Conservation (phyloP, 2,888 invertebrate genomes). For the Bembecia ichneumoniformis region DNA sequence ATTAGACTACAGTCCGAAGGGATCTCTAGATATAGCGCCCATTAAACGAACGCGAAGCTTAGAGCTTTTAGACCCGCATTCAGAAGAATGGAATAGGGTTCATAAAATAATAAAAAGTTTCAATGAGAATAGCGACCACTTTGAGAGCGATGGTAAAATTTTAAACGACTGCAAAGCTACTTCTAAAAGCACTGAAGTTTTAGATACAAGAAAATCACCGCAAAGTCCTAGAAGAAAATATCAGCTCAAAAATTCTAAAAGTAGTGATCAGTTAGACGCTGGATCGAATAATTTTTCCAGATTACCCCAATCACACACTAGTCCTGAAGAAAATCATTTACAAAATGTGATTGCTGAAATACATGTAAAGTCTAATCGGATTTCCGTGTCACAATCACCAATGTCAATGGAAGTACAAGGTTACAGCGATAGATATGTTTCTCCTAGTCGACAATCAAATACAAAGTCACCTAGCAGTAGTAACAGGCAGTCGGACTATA, state of each 20-base stretch:
- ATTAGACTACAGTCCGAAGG: conserved; percentile 64
- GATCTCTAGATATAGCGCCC: conserved; percentile 68
- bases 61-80: conserved; percentile 74
- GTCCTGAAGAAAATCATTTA: conserved; percentile 25
- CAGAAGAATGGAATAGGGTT: conserved; percentile 58
- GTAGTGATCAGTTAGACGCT: conserved; percentile 57
- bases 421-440: conserved; percentile 38
- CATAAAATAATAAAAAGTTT: conserved; percentile 48
- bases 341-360: conserved; percentile 64
- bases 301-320: conserved; percentile 29
- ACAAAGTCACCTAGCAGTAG: conserved; percentile 42
- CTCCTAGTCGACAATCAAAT: conserved; percentile 47
- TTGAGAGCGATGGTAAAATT: conserved; percentile 54
- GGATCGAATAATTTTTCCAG: conserved; percentile 42
- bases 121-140: conserved; percentile 48
- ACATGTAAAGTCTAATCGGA: conserved; percentile 54
- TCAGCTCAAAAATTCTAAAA: conserved; percentile 49
- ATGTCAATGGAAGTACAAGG: conserved; percentile 42
- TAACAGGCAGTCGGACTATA: conserved; percentile 28
- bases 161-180: conserved; percentile 50
- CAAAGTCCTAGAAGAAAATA: conserved; percentile 41
- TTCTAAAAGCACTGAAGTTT: conserved; percentile 67
- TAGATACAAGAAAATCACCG: conserved; percentile 42
- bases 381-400: conserved; percentile 55
- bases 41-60: conserved; percentile 80